phyloP scores from a whole-genome alignment of 2,888 invertebrate species.

The Pseudoips prasinana region DNA sequence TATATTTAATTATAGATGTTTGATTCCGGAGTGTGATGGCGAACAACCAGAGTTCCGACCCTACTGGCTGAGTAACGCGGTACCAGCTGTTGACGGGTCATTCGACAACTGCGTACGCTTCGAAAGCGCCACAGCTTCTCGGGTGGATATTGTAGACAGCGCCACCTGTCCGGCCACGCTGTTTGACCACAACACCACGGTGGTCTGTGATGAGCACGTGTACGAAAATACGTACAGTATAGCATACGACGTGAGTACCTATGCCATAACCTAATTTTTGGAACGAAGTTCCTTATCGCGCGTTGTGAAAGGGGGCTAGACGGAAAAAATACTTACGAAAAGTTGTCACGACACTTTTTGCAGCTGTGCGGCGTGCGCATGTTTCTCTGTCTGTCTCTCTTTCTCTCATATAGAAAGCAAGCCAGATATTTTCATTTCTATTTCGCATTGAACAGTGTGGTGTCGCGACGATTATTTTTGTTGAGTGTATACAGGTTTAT shows the following conservation, averaged over 20 bases:
- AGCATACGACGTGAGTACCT: constrained; percentile 64
- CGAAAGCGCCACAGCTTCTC: constrained; percentile 13
- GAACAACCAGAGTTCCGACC: constrained; percentile 47
- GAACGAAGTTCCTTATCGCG: too few species aligned
- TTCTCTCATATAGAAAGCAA: too few species aligned
- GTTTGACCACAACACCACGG: constrained; percentile 40
- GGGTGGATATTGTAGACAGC: constrained; percentile 3
- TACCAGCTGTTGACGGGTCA: constrained; percentile 49
- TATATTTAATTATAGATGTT: constrained; percentile 52
- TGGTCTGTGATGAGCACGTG: constrained; percentile 47
- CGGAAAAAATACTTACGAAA: too few species aligned
- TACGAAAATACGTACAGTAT: constrained; percentile 56
- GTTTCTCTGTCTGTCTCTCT: too few species aligned
- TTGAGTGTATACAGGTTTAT: too few species aligned
- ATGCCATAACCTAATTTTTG: too few species aligned
- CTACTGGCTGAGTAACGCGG: constrained; percentile 68
- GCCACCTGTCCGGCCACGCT: constrained; percentile 47
- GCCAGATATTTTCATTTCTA: too few species aligned
- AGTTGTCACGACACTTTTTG: too few species aligned
- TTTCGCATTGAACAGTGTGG: too few species aligned
- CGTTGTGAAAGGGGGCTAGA: too few species aligned
- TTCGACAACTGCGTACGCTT: constrained; percentile 73
- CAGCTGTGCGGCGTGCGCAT: too few species aligned
- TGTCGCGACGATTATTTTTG: too few species aligned
- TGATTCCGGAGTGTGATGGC: constrained; percentile 54